Evolutionary conservation across 2,113 vertebrate species (phyloP).

Genomic region (Burhinus oedicnemus): DNA sequence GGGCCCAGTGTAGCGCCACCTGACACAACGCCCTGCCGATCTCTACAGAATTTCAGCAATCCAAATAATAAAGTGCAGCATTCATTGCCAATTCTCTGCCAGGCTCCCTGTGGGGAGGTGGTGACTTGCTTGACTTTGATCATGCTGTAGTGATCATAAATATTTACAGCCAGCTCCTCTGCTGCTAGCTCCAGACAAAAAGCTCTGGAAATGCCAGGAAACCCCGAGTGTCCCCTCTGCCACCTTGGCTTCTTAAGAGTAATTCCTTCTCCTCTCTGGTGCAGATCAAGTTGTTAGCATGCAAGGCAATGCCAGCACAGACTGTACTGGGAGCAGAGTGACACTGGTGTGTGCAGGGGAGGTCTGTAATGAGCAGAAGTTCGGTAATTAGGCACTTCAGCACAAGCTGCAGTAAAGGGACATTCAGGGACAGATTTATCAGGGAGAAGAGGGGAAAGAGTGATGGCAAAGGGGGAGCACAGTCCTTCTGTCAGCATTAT

Average conservation of each 20-base stretch:
- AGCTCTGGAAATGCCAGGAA: slow-evolving; percentile 37
- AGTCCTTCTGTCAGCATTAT: background rate
- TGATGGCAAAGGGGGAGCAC: background rate
- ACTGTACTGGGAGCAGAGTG: slow-evolving; percentile 1
- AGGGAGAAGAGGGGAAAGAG: background rate
- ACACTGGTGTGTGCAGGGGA: background rate
- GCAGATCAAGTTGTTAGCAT: background rate
- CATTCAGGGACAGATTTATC: background rate
- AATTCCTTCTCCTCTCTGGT: background rate
- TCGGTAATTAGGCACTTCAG: background rate
- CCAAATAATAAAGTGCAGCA: background rate
- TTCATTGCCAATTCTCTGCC: background rate
- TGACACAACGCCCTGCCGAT: background rate
- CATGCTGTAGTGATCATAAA: background rate
- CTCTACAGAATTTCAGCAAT: background rate
- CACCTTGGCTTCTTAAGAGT: background rate
- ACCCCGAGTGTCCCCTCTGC: background rate
- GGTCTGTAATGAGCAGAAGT: background rate
- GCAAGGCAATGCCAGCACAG: slow-evolving; percentile 9
- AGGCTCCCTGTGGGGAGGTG: background rate
- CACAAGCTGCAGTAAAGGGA: background rate
- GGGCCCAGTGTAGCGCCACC: background rate
- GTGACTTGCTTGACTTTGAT: slow-evolving; percentile 4
- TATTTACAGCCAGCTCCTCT: background rate
- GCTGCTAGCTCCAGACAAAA: background rate